Conservation (phyloP, 2,113 vertebrate species). For the Nicator chloris region DNA sequence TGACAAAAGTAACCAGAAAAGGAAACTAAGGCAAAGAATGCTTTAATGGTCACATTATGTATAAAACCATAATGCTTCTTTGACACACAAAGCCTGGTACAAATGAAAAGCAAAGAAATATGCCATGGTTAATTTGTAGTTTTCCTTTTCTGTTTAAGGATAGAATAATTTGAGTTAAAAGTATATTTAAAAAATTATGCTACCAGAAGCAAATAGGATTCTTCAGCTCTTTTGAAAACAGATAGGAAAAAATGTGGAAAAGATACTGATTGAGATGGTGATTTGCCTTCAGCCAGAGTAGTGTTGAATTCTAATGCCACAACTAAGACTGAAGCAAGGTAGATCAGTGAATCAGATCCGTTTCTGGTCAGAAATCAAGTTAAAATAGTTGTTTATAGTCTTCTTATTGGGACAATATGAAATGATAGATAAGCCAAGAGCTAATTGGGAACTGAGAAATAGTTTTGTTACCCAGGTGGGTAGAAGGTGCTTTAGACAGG, state of each 20-base stretch:
- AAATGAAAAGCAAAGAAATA: background rate
- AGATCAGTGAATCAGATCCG: background rate
- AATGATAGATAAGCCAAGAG: background rate
- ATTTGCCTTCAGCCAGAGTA: background rate
- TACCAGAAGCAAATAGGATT: background rate
- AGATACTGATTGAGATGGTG: background rate
- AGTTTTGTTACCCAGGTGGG: background rate
- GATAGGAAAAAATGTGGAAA: background rate
- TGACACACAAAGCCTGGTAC: background rate
- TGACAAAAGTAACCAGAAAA: background rate
- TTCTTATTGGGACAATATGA: background rate
- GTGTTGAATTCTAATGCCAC: background rate
- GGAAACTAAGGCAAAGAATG: background rate
- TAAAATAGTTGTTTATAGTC: background rate
- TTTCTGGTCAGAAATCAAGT: background rate
- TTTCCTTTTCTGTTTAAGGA: background rate
- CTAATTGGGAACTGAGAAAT: background rate
- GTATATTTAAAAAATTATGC: background rate
- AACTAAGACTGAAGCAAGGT: background rate
- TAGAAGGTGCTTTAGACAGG: background rate
- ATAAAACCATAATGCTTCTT: background rate
- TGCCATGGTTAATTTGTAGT: fast-evolving
- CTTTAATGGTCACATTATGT: background rate
- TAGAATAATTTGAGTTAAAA: background rate
- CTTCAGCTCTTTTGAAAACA: background rate